These are phyloP conservation scores for Entomobrya proxima DNA, from an alignment of 2,888 invertebrate species.

Conservation along the genomic window DNA sequence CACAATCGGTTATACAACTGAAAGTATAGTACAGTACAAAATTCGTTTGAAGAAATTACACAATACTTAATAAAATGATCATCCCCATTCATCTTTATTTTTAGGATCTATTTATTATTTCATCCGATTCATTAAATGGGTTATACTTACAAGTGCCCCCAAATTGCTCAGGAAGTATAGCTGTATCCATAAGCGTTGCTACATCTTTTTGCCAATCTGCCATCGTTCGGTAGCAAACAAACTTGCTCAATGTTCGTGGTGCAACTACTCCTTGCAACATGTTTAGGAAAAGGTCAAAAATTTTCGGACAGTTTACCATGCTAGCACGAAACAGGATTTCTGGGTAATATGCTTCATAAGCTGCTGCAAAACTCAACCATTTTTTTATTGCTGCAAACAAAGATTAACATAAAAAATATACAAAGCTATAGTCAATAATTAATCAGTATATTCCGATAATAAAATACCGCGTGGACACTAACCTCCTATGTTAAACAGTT, in stretches of 20 bases:
- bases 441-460: too few relatives aligned
- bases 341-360: constrained; percentile 33
- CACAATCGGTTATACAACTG: too few relatives aligned
- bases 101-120: too few relatives aligned
- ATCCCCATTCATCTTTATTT: too few relatives aligned
- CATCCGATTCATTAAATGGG: too few relatives aligned
- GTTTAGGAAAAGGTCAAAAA: constrained; percentile 23
- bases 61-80: too few relatives aligned
- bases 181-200: too few relatives aligned
- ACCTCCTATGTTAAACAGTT: constrained; percentile 17
- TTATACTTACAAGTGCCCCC: too few relatives aligned
- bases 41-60: too few relatives aligned
- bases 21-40: too few relatives aligned
- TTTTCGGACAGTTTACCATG: constrained; percentile 36
- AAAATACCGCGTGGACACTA: too few relatives aligned
- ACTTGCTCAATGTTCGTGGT: background rate
- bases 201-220: background rate
- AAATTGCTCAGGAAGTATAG: too few relatives aligned
- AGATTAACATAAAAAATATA: background rate
- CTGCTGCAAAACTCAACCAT: background rate
- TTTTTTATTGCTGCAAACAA: constrained; percentile 14
- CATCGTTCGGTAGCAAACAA: background rate
- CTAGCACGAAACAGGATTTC: constrained; percentile 7
- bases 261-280: constrained; percentile 8
- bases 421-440: background rate